phyloP scores from a whole-genome alignment of 2,797 vertebrate genomes.

The Neostethus bicornis region DNA sequence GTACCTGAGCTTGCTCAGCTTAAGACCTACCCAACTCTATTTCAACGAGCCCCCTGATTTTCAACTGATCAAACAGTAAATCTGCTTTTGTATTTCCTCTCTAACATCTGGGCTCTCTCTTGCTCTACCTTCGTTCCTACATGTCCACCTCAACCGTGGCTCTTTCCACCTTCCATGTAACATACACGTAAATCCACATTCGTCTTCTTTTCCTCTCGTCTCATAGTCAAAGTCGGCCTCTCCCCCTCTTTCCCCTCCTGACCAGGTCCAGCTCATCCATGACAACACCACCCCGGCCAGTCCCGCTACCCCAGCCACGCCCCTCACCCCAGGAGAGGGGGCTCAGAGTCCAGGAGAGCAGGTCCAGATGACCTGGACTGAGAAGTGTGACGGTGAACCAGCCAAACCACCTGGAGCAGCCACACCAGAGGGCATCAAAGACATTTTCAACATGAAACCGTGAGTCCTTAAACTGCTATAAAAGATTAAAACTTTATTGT shows the following conservation, averaged over 20 bases:
- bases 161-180: slow-evolving; percentile 51
- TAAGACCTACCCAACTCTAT: too few species aligned
- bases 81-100: slow-evolving; percentile 47
- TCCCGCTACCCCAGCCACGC: slow-evolving; percentile 88
- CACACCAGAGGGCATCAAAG: slow-evolving; percentile 93
- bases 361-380: slow-evolving; percentile 98
- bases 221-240: slow-evolving; percentile 80
- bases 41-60: too few species aligned
- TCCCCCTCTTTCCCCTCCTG: slow-evolving; percentile 76
- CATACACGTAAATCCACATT: slow-evolving; percentile 59
- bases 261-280: slow-evolving; percentile 95
- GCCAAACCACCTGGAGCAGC: slow-evolving; percentile 87
- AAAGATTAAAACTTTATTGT: slow-evolving; percentile 17
- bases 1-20: too few species aligned
- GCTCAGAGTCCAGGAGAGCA: slow-evolving; percentile 87
- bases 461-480: slow-evolving; percentile 70
- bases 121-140: slow-evolving; percentile 59
- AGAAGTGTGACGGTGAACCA: slow-evolving; percentile 90
- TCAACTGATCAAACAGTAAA: slow-evolving; percentile 5
- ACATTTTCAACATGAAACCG: slow-evolving; percentile 99
- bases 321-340: slow-evolving; percentile 84
- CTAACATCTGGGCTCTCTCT: slow-evolving; percentile 70
- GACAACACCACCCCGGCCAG: slow-evolving; percentile 90
- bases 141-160: slow-evolving; percentile 56
- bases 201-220: slow-evolving; percentile 61